Conservation (phyloP, 2,113 vertebrate genomes). For the Nyctereutes procyonoides region DNA sequence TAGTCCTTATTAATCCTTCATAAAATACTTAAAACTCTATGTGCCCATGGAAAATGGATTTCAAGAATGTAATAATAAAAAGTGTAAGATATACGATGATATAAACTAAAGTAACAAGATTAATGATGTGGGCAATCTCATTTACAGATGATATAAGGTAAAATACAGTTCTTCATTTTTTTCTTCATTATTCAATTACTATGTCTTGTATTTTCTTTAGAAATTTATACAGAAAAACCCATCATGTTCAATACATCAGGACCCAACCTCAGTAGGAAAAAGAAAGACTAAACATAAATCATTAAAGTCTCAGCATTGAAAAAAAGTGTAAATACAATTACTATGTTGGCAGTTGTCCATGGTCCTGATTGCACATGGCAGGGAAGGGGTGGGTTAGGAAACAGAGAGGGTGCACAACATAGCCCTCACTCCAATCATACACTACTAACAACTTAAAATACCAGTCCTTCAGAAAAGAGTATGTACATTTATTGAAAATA, state of each 20-base stretch:
- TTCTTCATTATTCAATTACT: background rate
- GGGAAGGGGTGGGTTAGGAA: rapidly evolving
- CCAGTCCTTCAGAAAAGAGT: background rate
- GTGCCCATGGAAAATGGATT: background rate
- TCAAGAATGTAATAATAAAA: background rate
- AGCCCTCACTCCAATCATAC: rapidly evolving
- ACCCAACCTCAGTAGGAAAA: background rate
- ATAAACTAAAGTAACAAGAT: background rate
- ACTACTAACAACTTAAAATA: background rate
- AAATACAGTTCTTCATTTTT: background rate
- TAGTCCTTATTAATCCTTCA: background rate
- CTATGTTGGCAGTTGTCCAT: rapidly evolving
- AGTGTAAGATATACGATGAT: background rate
- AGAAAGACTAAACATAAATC: background rate
- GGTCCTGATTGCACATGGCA: rapidly evolving
- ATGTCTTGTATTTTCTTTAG: background rate
- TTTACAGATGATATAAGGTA: background rate
- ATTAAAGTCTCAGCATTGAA: background rate
- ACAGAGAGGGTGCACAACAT: rapidly evolving
- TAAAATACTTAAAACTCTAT: background rate
- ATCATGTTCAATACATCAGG: too few species aligned
- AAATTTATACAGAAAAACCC: background rate
- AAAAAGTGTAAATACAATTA: background rate
- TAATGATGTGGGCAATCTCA: background rate
- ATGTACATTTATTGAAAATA: background rate